A percentile compares a stretch with the other conserved stretches of the same genome.
These are phyloP conservation scores for Alentia gelatinosa DNA, from an alignment of 2,888 invertebrate genomes.

Conservation along the genomic window DNA sequence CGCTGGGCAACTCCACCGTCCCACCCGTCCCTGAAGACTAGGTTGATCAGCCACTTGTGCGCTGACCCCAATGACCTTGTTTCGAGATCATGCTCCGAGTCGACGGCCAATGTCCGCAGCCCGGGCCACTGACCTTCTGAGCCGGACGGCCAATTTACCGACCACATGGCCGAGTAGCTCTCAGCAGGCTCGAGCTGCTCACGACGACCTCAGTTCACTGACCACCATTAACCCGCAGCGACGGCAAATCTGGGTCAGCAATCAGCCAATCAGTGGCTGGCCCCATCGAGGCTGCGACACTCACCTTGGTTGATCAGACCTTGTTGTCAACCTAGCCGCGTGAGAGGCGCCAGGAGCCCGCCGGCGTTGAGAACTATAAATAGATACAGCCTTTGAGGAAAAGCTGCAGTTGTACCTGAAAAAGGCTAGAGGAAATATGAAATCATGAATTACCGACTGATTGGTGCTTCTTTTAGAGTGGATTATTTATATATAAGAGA, in stretches of 20 bases:
- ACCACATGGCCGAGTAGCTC: neutral
- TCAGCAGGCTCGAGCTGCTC: neutral
- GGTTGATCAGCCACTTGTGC: neutral
- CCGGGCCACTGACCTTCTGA: neutral
- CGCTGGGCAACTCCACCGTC: too few relatives aligned
- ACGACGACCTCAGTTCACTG: conserved; percentile 2
- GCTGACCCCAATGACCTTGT: neutral
- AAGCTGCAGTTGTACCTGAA: too few relatives aligned
- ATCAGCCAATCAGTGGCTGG: neutral
- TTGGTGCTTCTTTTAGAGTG: too few relatives aligned
- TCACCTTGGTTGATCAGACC: neutral
- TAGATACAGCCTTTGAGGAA: too few relatives aligned
- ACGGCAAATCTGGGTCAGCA: neutral
- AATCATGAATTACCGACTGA: too few relatives aligned
- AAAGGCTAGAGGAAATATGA: too few relatives aligned
- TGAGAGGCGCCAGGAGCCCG: neutral
- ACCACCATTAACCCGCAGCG: neutral
- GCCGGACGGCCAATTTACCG: neutral
- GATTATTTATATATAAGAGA: too few relatives aligned
- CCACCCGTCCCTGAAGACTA: neutral
- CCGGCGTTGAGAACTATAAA: too few relatives aligned
- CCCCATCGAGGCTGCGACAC: neutral
- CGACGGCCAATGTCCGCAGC: neutral
- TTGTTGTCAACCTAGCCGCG: neutral
- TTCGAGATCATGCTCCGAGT: neutral